A percentile compares a stretch with the other conserved stretches of the same genome.
Evolutionary conservation across 1,140 invertebrate genomes (phyloP).

Genomic region (Pogonus chalceus): DNA sequence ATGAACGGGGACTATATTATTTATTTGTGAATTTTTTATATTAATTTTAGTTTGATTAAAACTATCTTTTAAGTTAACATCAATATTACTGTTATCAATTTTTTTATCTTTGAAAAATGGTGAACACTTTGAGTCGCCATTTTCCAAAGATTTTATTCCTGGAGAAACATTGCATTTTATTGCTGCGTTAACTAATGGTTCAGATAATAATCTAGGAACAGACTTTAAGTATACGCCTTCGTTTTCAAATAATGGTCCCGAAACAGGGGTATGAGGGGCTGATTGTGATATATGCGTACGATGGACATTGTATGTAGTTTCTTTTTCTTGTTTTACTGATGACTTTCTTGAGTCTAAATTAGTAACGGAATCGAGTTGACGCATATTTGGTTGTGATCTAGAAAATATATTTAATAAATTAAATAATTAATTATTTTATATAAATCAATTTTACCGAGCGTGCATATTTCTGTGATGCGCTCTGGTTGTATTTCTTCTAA

Average conservation of each 20-base stretch:
- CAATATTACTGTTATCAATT: neutral
- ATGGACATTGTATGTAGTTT: slow-evolving; percentile 21
- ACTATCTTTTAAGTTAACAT: neutral
- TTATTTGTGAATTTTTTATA: slow-evolving; percentile 8
- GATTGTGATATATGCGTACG: slow-evolving; percentile 30
- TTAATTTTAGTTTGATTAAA: slow-evolving; percentile 16
- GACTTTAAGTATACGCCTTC: slow-evolving; percentile 22
- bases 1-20: slow-evolving; percentile 25
- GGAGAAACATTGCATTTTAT: slow-evolving; percentile 10
- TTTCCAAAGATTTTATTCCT: neutral
- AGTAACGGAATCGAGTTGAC: slow-evolving; percentile 28
- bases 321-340: slow-evolving; percentile 26
- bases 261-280: slow-evolving; percentile 33
- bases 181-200: slow-evolving; percentile 24
- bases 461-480: slow-evolving; percentile 32
- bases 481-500: slow-evolving; percentile 41
- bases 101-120: slow-evolving; percentile 16
- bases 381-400: slow-evolving; percentile 33
- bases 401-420: neutral
- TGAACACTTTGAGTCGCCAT: slow-evolving; percentile 15
- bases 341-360: slow-evolving; percentile 26
- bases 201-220: slow-evolving; percentile 29
- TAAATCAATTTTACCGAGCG: slow-evolving; percentile 19
- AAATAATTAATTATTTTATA: neutral
- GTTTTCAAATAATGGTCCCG: slow-evolving; percentile 18